Conservation (phyloP, 2,888 invertebrate species). For the Acrobasis repandana region DNA sequence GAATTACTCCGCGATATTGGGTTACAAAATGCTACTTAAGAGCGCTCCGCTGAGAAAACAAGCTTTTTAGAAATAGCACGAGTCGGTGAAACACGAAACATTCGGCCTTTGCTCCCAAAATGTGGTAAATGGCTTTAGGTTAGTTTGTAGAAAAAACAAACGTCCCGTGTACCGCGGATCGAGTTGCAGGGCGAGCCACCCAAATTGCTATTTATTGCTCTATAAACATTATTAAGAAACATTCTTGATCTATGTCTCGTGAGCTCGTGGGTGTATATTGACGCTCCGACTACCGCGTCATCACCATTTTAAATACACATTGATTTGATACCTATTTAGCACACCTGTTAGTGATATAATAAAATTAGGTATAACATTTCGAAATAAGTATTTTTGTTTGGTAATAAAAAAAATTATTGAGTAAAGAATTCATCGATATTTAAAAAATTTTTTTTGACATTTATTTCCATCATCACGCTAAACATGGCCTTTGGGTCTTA, state of each 20-base stretch:
- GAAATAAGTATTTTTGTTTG: conserved; percentile 9
- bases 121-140: conserved; percentile 76
- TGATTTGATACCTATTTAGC: conserved; percentile 46
- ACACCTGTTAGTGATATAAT: conserved; percentile 42
- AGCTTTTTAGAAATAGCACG: conserved; percentile 79
- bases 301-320: conserved; percentile 45
- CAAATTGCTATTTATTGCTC: conserved; percentile 45
- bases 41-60: conserved; percentile 77
- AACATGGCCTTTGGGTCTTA: too few species aligned
- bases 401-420: too few species aligned
- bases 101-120: conserved; percentile 73
- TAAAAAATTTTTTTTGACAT: too few species aligned
- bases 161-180: conserved; percentile 46
- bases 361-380: conserved; percentile 1
- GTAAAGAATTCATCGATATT: too few species aligned
- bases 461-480: too few species aligned
- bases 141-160: conserved; percentile 73
- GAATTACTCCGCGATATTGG: conserved; percentile 60
- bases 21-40: conserved; percentile 75
- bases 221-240: conserved; percentile 33
- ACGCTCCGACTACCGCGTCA: conserved; percentile 39
- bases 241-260: conserved; percentile 30
- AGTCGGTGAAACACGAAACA: conserved; percentile 57
- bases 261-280: conserved; percentile 28
- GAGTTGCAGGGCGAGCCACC: conserved; percentile 40